These are phyloP conservation scores for Anabas testudineus DNA, from an alignment of 2,797 vertebrate species.

Conservation along the genomic window DNA sequence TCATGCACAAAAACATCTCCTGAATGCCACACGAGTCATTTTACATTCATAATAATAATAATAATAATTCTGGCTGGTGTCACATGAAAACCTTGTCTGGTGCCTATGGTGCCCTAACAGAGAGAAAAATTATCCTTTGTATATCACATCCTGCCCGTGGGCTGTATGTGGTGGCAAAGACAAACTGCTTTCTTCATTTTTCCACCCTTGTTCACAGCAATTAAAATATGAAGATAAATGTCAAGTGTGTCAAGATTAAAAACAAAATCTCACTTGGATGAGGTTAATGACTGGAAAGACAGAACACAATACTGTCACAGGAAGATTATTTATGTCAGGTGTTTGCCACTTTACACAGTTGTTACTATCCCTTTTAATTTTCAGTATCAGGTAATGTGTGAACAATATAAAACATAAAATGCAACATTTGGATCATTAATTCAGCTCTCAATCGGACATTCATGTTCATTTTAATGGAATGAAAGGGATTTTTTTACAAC, in stretches of 20 bases:
- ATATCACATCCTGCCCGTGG: constrained; percentile 29
- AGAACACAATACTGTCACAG: background rate
- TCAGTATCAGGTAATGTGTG: background rate
- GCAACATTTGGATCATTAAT: background rate
- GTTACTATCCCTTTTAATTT: background rate
- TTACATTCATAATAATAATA: background rate
- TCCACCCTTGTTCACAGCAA: constrained; percentile 34
- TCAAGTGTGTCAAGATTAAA: background rate
- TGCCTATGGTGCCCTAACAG: constrained; percentile 42
- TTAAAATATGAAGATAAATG: constrained; percentile 6
- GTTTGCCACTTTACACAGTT: background rate
- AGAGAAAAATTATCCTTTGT: constrained; percentile 43
- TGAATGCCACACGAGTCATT: background rate
- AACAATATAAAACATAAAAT: background rate
- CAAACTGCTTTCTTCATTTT: constrained; percentile 48
- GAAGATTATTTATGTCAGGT: background rate
- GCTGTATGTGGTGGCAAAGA: constrained; percentile 23
- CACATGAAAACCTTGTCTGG: constrained; percentile 51
- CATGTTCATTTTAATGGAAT: constrained; percentile 9
- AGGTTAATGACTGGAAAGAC: background rate
- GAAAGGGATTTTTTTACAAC: constrained; percentile 35
- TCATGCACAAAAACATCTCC: background rate
- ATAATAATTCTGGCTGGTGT: background rate
- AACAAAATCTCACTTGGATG: background rate
- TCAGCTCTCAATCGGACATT: background rate